These are phyloP conservation scores for Zaprionus capensis DNA, from an alignment of 1,140 invertebrate species.

Conservation along the genomic window DNA sequence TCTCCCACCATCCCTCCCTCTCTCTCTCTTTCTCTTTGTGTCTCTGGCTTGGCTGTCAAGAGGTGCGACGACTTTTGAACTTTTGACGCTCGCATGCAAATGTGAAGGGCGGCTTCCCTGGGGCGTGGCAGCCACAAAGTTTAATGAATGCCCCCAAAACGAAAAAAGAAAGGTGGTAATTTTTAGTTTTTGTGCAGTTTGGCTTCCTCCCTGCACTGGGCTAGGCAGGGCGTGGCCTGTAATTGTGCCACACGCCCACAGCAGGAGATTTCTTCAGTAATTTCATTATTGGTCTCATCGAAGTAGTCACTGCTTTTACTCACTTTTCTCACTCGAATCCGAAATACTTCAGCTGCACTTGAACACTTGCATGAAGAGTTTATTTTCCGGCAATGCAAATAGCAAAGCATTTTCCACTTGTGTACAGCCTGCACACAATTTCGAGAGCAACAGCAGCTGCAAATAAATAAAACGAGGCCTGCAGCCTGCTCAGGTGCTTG, in stretches of 20 bases:
- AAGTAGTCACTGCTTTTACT: neutral
- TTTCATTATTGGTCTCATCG: slow-evolving; percentile 41
- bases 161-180: slow-evolving; percentile 42
- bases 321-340: neutral
- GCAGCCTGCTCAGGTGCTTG: neutral
- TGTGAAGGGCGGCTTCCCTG: slow-evolving; percentile 12
- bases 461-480: neutral
- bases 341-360: slow-evolving; percentile 3
- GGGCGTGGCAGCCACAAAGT: slow-evolving; percentile 51
- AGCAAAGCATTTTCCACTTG: slow-evolving; percentile 21
- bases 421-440: slow-evolving; percentile 9
- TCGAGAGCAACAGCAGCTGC: neutral
- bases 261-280: slow-evolving; percentile 26
- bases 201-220: slow-evolving; percentile 27
- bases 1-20: neutral
- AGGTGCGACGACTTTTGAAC: slow-evolving; percentile 72
- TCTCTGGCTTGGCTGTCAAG: slow-evolving; percentile 15
- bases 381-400: slow-evolving; percentile 22
- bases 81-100: slow-evolving; percentile 57
- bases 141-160: slow-evolving; percentile 46
- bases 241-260: slow-evolving; percentile 27
- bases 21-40: neutral
- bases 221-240: slow-evolving; percentile 24
- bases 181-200: slow-evolving; percentile 46
- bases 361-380: slow-evolving; percentile 28